Conservation (phyloP, 2,888 invertebrate species). For the Nemapogon koenigi region DNA sequence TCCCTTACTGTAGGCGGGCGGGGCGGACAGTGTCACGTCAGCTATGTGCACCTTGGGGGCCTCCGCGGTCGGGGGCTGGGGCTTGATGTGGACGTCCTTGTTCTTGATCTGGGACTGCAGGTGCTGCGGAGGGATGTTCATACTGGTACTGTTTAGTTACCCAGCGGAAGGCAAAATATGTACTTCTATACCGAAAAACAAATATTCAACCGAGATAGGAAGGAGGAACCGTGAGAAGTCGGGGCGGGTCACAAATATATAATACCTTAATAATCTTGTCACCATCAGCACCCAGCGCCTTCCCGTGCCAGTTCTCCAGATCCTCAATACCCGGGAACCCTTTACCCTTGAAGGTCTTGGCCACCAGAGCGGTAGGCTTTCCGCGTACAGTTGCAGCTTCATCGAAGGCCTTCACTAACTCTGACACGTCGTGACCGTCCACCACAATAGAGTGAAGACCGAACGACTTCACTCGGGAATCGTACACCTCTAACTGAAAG, state of each 20-base stretch:
- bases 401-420: constrained; percentile 87
- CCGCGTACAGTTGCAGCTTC: constrained; percentile 76
- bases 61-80: constrained; percentile 63
- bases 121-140: constrained; percentile 41
- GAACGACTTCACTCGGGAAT: constrained; percentile 86
- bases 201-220: too few species aligned
- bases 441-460: constrained; percentile 91
- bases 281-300: constrained; percentile 86
- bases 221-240: too few species aligned
- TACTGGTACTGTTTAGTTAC: neutral
- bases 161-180: neutral
- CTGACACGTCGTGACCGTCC: constrained; percentile 96
- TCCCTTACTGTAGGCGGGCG: constrained; percentile 83
- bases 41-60: constrained; percentile 72
- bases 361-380: constrained; percentile 91
- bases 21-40: constrained; percentile 73
- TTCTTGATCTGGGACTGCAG: constrained; percentile 73
- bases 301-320: constrained; percentile 97
- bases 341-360: constrained; percentile 95
- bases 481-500: constrained; percentile 76
- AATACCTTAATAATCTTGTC: constrained; percentile 70
- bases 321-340: constrained; percentile 92
- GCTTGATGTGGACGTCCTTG: constrained; percentile 65
- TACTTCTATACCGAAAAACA: neutral
- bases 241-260: too few species aligned